Evolutionary conservation across 2,888 invertebrate species (phyloP).

Genomic region (Emmelina monodactyla): DNA sequence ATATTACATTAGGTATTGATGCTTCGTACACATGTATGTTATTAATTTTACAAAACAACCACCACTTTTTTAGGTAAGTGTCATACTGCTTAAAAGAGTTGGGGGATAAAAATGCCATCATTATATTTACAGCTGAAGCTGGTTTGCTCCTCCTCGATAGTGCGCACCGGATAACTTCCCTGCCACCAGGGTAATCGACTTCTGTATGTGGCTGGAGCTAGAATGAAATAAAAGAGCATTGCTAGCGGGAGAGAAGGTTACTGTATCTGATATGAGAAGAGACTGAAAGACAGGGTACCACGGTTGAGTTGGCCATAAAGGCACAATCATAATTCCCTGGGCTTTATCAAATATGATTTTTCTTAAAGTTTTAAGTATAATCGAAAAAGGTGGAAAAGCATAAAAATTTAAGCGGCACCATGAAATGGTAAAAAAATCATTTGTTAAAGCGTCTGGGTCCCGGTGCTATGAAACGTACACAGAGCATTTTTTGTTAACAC

Average conservation of each 20-base stretch:
- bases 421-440: slow-evolving; percentile 10
- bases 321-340: slow-evolving; percentile 9
- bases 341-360: slow-evolving; percentile 10
- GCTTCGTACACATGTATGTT: background rate
- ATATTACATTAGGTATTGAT: background rate
- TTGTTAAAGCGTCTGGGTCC: slow-evolving; percentile 7
- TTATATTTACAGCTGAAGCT: slow-evolving; percentile 9
- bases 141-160: slow-evolving; percentile 1
- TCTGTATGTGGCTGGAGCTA: slow-evolving; percentile 2
- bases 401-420: slow-evolving; percentile 9
- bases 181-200: slow-evolving; percentile 8
- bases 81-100: slow-evolving; percentile 4
- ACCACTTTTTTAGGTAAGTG: background rate
- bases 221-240: slow-evolving; percentile 4
- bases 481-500: slow-evolving; percentile 11
- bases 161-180: slow-evolving; percentile 10
- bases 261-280: slow-evolving; percentile 1
- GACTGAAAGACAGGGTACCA: slow-evolving; percentile 6
- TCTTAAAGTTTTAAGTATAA: slow-evolving; percentile 7
- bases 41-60: background rate
- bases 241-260: slow-evolving; percentile 1
- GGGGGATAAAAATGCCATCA: slow-evolving; percentile 4
- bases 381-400: slow-evolving; percentile 12
- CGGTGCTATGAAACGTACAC: slow-evolving; percentile 11
- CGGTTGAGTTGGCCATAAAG: slow-evolving; percentile 10